Base-by-base conservation (phyloP, 2,797 vertebrate genomes). In the Sitta carolinensis region DNA sequence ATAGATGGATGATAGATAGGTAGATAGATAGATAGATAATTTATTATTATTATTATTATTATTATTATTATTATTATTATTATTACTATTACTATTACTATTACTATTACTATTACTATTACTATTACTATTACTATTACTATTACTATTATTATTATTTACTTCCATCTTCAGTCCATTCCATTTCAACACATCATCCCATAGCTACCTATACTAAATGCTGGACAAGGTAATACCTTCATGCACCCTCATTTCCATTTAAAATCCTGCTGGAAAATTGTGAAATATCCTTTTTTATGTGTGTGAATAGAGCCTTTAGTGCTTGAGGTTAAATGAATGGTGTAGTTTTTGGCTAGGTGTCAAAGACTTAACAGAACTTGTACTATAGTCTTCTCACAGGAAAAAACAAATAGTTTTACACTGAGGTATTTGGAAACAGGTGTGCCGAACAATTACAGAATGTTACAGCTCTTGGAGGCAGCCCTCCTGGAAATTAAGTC, bases 351-450 rank as follows among this genome's bases (percentile, higher is more conserved):
- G 98, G 98, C 98, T 50, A 64, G 43, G 38, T 91, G 97, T 97
- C 98, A 98, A 97, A 96, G 85, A 91, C 93, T 94, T 96, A 98
- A 98, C 97, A 98, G 97, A 97, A 95, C 96, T 96, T 84, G 92
- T 90, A 97, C 96, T 98, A 97, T 96, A 96, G 97, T 96, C 95
- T 97, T 97, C 95, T 95, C 85, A 96, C 83, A 96, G 95, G 94
- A 97, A 97, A 97, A 98, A 98, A 97, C 97, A 98, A 98, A 98
- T 98, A 98, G 96, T 97, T 98, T 97, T 97, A 97, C 96, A 96
- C 96, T 97, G 97, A 98, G 97, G 97, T 98, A 96, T 97, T 98
- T 96, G 96, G 95, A 96, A 98, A 95, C 98, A 98, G 98, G 98
- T 98, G 98, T 97, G 96, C 92, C 3, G 86, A 97, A 97, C 97